These are phyloP conservation scores for Corbicula japonica DNA, from an alignment of 2,888 invertebrate species.

Conservation along the genomic window DNA sequence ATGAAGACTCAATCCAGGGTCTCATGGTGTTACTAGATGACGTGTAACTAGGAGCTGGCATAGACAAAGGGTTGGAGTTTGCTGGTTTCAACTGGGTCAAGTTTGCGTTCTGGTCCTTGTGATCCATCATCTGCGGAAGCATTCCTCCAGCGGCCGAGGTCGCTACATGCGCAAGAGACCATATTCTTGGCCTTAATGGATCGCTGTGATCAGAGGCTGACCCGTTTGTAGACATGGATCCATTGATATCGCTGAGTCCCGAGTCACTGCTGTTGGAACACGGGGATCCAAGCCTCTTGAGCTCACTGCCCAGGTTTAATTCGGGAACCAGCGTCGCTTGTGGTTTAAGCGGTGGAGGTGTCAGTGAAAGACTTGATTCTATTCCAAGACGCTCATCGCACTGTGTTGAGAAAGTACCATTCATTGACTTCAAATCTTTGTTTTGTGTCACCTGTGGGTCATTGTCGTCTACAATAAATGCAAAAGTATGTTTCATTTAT, in stretches of 20 bases:
- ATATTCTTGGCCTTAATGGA: slow-evolving; percentile 80
- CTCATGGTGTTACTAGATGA: slow-evolving; percentile 59
- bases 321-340: slow-evolving; percentile 60
- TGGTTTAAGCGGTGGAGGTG: slow-evolving; percentile 62
- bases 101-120: slow-evolving; percentile 69
- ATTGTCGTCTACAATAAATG: slow-evolving; percentile 8
- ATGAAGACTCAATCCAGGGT: slow-evolving; percentile 59
- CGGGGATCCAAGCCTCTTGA: slow-evolving; percentile 78
- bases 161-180: slow-evolving; percentile 85
- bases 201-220: slow-evolving; percentile 65
- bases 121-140: slow-evolving; percentile 52
- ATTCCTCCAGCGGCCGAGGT: slow-evolving; percentile 77
- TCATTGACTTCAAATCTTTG: slow-evolving; percentile 51
- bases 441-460: slow-evolving; percentile 25
- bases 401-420: slow-evolving; percentile 35
- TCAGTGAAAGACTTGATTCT: slow-evolving; percentile 54
- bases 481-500: too few relatives aligned
- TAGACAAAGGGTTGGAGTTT: slow-evolving; percentile 55
- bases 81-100: slow-evolving; percentile 67
- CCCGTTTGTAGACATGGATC: slow-evolving; percentile 73
- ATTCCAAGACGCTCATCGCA: slow-evolving; percentile 57
- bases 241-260: slow-evolving; percentile 80
- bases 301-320: slow-evolving; percentile 62
- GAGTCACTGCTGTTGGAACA: slow-evolving; percentile 83
- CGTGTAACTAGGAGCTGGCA: slow-evolving; percentile 63